Conservation (phyloP, 2,888 invertebrate genomes). For the Caprella mutica region DNA sequence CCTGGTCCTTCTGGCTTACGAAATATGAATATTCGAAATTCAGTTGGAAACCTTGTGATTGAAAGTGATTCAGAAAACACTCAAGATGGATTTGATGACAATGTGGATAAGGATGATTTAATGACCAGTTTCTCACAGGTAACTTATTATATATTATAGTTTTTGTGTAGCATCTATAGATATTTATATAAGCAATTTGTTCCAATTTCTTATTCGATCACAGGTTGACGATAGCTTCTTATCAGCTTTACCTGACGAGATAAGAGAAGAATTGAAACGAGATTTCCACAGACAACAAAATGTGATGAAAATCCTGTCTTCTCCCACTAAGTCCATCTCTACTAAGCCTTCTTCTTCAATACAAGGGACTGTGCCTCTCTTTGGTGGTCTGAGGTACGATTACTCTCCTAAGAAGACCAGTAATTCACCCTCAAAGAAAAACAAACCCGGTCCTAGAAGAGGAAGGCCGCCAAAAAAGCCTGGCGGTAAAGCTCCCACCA, state of each 20-base stretch:
- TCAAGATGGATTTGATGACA: constrained; percentile 12
- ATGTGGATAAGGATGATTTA: constrained; percentile 23
- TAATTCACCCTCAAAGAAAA: too few relatives aligned
- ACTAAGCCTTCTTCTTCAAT: constrained; percentile 57
- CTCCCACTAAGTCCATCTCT: neutral
- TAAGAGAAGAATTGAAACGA: constrained; percentile 46
- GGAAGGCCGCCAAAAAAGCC: neutral
- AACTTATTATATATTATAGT: constrained; percentile 37
- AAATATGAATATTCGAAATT: neutral
- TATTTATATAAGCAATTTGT: neutral
- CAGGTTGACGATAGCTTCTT: constrained; percentile 50
- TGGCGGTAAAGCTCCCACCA: too few relatives aligned
- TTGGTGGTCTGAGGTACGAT: constrained; percentile 89
- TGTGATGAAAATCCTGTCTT: neutral
- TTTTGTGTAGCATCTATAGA: neutral
- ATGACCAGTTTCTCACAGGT: constrained; percentile 28
- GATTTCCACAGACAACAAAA: constrained; percentile 32
- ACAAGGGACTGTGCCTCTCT: constrained; percentile 89
- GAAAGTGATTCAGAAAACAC: neutral
- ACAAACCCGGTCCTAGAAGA: too few relatives aligned
- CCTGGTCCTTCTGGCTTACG: constrained; percentile 4
- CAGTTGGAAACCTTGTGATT: neutral
- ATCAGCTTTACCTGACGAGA: constrained; percentile 51
- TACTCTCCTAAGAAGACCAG: too few relatives aligned
- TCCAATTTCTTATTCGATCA: neutral